Conservation (phyloP, 2,888 invertebrate species). For the Morinoia aosen region DNA sequence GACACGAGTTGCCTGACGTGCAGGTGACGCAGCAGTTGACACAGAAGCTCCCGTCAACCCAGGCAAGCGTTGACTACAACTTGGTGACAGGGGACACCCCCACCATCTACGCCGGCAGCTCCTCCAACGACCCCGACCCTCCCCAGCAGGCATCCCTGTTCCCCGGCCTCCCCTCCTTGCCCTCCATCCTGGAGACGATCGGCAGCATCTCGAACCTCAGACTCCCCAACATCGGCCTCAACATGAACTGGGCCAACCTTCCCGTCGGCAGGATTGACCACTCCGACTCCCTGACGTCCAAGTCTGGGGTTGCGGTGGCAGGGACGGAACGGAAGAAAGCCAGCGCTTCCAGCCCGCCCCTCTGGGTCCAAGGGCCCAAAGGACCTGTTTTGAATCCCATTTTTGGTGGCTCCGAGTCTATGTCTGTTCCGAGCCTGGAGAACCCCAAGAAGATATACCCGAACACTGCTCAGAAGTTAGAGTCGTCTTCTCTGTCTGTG, state of each 20-base stretch:
- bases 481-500: constrained; percentile 55
- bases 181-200: constrained; percentile 55
- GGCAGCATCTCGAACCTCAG: constrained; percentile 55
- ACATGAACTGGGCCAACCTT: constrained; percentile 59
- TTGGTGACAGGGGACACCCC: constrained; percentile 76
- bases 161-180: constrained; percentile 52
- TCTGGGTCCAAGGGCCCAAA: constrained; percentile 44
- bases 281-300: background rate
- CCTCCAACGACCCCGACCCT: background rate
- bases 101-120: constrained; percentile 75
- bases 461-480: constrained; percentile 56
- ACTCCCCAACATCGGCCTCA: constrained; percentile 61
- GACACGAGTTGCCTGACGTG: background rate
- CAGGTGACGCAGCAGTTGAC: constrained; percentile 25
- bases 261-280: constrained; percentile 37
- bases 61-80: background rate
- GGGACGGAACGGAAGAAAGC: background rate
- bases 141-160: constrained; percentile 50
- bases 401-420: background rate
- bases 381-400: constrained; percentile 4
- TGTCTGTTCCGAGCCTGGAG: background rate
- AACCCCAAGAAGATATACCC: constrained; percentile 43
- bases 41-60: constrained; percentile 14
- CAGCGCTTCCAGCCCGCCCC: background rate
- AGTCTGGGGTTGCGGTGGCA: background rate